Base-by-base conservation (phyloP, 1,140 invertebrate species). In the Leptinotarsa defecta region DNA sequence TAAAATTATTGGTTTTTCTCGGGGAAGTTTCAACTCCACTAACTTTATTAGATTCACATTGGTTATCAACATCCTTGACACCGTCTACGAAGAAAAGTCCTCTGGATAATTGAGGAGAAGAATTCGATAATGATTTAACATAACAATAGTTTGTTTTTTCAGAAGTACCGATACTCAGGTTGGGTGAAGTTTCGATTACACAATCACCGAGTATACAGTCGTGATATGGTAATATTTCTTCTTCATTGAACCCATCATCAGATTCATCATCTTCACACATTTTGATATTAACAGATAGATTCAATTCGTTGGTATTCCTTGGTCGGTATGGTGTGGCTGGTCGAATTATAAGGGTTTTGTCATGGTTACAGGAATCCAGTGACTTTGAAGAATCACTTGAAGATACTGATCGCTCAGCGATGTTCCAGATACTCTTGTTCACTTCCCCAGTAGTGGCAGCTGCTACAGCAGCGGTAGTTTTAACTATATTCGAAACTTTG, bases 391-490 rank as follows among this genome's bases (percentile, higher is more conserved):
- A 80, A 61, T 81, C 81, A n/a, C 79, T 77, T 4, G 81, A 82
- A 17, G 77, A 76, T 13, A 63, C 69, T 1, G 85, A 85, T 2
- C 77, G 75, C 80, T 87, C 86, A 57, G 86, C 76, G 24, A 84
- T 83, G 48, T 81, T 81, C 87, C 87, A 88, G 75, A 88, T 87
- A 24, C 85, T 84, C 1, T 84, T 81, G 64, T 80, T 68, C 0
- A 84, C 81, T 49, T 85, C 84, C 48, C 84, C 85, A 24, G 86
- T 81, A 1, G 86, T 81, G 3, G 83, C 85, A 1, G 85, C 83
- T 13, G 84, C 85, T 4, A 86, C 80, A 3, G 86, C 82, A 5
- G 84, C 83, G 0, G 86, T 85, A 57, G 85, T 85, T 48, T 85
- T 85, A 65, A 87, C 85, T 79, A 73, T 24, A 17, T 13, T 63